Conservation (phyloP, 2,797 vertebrate genomes). For the Hylomyscus alleni region DNA sequence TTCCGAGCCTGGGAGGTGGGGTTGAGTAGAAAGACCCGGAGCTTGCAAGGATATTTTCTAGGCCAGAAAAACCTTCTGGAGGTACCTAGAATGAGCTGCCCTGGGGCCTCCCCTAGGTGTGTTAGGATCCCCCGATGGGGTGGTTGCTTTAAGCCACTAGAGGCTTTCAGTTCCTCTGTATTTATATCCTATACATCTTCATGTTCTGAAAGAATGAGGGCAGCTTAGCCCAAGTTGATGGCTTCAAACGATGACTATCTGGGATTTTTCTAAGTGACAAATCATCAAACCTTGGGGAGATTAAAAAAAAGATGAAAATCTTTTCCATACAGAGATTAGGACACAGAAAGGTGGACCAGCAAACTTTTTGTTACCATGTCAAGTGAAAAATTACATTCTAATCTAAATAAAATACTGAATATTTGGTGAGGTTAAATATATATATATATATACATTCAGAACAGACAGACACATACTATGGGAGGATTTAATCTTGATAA, state of each 20-base stretch:
- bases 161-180: slow-evolving; percentile 40
- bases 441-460: background rate
- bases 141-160: slow-evolving; percentile 58
- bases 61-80: slow-evolving; percentile 1
- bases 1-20: slow-evolving; percentile 24
- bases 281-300: slow-evolving; percentile 14
- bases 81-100: background rate
- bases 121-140: slow-evolving; percentile 1
- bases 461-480: slow-evolving; percentile 16
- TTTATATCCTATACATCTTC: slow-evolving; percentile 24
- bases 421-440: slow-evolving; percentile 12
- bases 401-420: slow-evolving; percentile 26
- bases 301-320: too few species aligned
- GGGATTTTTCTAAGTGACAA: slow-evolving; percentile 68
- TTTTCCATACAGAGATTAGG: slow-evolving; percentile 28
- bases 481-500: slow-evolving; percentile 50
- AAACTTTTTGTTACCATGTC: slow-evolving; percentile 33
- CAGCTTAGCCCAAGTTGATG: background rate
- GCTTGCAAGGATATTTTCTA: background rate
- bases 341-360: background rate
- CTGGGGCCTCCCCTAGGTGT: background rate
- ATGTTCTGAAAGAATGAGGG: slow-evolving; percentile 51
- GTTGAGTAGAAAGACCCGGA: background rate
- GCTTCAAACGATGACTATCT: background rate
- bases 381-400: slow-evolving; percentile 37